These are phyloP conservation scores for Cotesia chilonis DNA, from an alignment of 1,140 invertebrate genomes.

Conservation along the genomic window DNA sequence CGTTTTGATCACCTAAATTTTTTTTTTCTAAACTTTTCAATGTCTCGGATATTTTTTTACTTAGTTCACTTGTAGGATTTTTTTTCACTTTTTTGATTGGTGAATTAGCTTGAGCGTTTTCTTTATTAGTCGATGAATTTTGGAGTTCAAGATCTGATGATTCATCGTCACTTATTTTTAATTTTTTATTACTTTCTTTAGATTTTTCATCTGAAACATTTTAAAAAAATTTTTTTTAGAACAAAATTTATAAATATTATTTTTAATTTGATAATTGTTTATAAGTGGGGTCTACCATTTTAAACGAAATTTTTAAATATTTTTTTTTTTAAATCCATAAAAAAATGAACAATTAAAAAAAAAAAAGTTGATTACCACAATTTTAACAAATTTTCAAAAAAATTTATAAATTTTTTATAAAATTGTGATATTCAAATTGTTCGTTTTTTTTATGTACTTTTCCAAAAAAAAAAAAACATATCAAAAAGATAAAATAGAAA, in stretches of 20 bases:
- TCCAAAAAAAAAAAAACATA: too few relatives aligned
- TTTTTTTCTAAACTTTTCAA: conserved; percentile 43
- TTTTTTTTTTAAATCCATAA: neutral
- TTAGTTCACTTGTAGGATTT: conserved; percentile 52
- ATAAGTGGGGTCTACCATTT: too few relatives aligned
- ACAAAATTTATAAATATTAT: conserved; percentile 6
- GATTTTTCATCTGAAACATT: neutral
- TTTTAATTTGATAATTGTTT: too few relatives aligned
- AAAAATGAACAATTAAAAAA: too few relatives aligned
- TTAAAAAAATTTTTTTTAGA: too few relatives aligned
- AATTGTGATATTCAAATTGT: too few relatives aligned
- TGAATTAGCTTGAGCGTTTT: conserved; percentile 40
- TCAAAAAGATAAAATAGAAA: too few relatives aligned
- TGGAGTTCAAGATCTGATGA: conserved; percentile 32
- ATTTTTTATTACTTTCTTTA: conserved; percentile 3
- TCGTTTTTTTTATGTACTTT: too few relatives aligned
- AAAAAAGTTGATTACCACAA: too few relatives aligned
- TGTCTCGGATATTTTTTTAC: conserved; percentile 55
- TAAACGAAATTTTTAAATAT: conserved; percentile 32
- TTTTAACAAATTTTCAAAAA: too few relatives aligned
- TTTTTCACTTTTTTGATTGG: conserved; percentile 46
- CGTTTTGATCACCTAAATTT: conserved; percentile 1
- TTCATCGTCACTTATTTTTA: conserved; percentile 38
- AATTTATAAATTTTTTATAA: too few relatives aligned
- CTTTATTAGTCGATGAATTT: conserved; percentile 28